Conservation (phyloP, 1,140 invertebrate species). For the Maconellicoccus hirsutus region DNA sequence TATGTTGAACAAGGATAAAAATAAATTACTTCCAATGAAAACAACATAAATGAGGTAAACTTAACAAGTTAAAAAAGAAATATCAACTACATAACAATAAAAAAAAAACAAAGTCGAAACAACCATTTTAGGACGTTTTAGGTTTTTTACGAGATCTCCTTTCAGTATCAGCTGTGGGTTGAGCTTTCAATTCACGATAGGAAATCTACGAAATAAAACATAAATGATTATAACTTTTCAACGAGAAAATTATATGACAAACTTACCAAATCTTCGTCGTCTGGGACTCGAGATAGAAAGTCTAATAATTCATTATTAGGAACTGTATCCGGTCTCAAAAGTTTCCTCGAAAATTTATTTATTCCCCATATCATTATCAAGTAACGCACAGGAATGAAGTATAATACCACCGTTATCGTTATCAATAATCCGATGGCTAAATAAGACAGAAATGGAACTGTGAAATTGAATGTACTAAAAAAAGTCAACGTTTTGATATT, state of each 20-base stretch:
- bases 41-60: background rate
- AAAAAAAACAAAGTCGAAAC: background rate
- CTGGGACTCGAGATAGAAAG: slow-evolving; percentile 87
- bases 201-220: background rate
- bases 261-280: slow-evolving; percentile 81
- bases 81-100: background rate
- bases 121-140: slow-evolving; percentile 6
- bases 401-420: slow-evolving; percentile 64
- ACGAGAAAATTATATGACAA: background rate
- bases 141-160: slow-evolving; percentile 12
- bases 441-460: slow-evolving; percentile 90
- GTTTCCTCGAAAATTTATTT: slow-evolving; percentile 91
- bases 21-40: too few species aligned
- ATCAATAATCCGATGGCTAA: slow-evolving; percentile 69
- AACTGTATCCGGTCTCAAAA: slow-evolving; percentile 84
- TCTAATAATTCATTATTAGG: slow-evolving; percentile 96
- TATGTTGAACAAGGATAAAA: too few species aligned
- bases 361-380: slow-evolving; percentile 93
- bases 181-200: slow-evolving; percentile 6
- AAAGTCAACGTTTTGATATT: slow-evolving; percentile 27
- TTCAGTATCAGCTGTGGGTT: background rate
- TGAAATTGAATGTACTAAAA: slow-evolving; percentile 90
- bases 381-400: slow-evolving; percentile 80
- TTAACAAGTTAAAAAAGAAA: background rate
- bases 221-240: background rate